Percentiles rank a stretch among this genome's conserved stretches.
Conservation (phyloP, 1,140 invertebrate species). For the Ooceraea biroi region DNA sequence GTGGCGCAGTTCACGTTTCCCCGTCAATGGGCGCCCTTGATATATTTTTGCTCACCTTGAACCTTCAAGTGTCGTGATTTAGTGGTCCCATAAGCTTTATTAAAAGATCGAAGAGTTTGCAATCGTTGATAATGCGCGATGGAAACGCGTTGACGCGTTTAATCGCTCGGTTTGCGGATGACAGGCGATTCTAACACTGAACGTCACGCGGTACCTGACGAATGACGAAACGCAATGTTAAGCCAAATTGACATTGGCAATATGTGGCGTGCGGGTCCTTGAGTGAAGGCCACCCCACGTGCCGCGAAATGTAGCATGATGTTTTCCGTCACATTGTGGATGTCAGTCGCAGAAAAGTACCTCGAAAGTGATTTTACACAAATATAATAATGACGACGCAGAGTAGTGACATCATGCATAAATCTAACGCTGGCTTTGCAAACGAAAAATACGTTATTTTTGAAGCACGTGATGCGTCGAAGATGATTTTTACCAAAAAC, state of each 20-base stretch:
- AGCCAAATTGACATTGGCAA: conserved; percentile 67
- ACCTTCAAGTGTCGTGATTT: conserved; percentile 17
- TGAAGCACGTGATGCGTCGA: background rate
- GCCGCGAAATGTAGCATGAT: conserved; percentile 18
- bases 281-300: conserved; percentile 41
- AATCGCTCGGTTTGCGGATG: background rate
- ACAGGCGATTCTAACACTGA: background rate
- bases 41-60: conserved; percentile 55
- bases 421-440: background rate
- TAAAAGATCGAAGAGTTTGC: background rate
- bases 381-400: background rate
- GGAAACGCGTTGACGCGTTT: background rate
- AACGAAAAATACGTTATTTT: background rate
- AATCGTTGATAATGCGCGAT: background rate
- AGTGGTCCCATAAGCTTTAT: background rate
- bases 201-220: conserved; percentile 1
- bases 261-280: conserved; percentile 51
- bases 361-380: background rate
- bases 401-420: background rate
- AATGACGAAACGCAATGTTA: conserved; percentile 32
- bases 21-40: conserved; percentile 36
- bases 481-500: background rate
- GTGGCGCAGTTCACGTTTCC: conserved; percentile 30
- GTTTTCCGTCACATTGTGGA: background rate
- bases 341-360: background rate